Conservation (phyloP, 2,888 invertebrate species). For the Orthosia gracilis region DNA sequence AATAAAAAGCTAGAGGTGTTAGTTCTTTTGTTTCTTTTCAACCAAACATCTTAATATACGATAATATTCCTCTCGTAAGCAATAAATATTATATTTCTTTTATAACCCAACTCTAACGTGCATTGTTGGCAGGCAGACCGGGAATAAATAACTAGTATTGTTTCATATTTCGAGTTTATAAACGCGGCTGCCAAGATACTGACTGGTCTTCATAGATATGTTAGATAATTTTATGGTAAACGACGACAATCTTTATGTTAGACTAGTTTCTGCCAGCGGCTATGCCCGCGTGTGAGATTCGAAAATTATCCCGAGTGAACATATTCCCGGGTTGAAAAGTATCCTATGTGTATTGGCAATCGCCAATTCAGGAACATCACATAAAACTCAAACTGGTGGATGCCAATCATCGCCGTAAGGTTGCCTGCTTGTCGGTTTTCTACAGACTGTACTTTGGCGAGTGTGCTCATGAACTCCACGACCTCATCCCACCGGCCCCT, state of each 20-base stretch:
- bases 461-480: too few relatives aligned
- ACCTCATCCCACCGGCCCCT: too few relatives aligned
- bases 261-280: too few relatives aligned
- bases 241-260: not conserved
- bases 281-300: too few relatives aligned
- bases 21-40: not conserved
- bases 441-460: too few relatives aligned
- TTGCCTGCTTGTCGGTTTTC: too few relatives aligned
- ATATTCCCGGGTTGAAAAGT: too few relatives aligned
- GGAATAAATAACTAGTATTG: constrained; percentile 40
- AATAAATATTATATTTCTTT: not conserved
- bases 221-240: constrained; percentile 7
- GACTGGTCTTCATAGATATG: not conserved
- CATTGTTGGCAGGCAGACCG: constrained; percentile 31
- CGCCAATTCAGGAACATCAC: too few relatives aligned
- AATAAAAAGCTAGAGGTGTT: not conserved
- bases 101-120: constrained; percentile 1
- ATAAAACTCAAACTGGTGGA: too few relatives aligned
- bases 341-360: too few relatives aligned
- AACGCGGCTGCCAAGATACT: constrained; percentile 36
- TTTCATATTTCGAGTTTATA: constrained; percentile 39
- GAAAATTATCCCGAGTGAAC: too few relatives aligned
- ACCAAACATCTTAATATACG: not conserved
- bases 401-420: too few relatives aligned
- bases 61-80: not conserved